Evolutionary conservation across 2,797 vertebrate species (phyloP).

Genomic region (Crossoptilon crossoptilon): DNA sequence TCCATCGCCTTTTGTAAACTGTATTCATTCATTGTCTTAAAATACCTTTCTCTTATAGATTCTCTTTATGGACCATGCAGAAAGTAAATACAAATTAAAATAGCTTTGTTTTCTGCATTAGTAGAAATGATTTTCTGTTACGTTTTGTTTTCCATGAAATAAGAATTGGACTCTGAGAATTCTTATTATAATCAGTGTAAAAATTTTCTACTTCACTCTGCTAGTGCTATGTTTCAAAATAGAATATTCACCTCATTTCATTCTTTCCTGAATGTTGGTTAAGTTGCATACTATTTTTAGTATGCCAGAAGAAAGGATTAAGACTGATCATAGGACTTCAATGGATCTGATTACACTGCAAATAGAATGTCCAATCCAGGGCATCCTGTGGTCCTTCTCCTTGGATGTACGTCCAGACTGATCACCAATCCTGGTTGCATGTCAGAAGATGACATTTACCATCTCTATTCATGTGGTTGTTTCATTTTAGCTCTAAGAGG

Average conservation of each 20-base stretch:
- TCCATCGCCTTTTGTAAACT: slow-evolving; percentile 19
- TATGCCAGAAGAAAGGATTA: rapidly evolving
- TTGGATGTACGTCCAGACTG: too few relatives aligned
- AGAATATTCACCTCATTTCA: background rate
- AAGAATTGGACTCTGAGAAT: background rate
- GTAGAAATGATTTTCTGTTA: slow-evolving; percentile 12
- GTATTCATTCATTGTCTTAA: background rate
- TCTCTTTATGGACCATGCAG: background rate
- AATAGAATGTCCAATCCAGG: background rate
- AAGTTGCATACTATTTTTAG: background rate
- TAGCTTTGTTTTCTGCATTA: background rate
- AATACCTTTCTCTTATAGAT: background rate
- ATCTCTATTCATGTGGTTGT: background rate
- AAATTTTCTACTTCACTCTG: background rate
- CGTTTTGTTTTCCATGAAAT: background rate
- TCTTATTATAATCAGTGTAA: background rate
- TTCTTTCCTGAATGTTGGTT: background rate
- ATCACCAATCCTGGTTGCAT: background rate
- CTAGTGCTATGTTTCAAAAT: background rate
- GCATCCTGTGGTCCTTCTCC: background rate
- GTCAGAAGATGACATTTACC: background rate
- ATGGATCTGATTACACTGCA: background rate
- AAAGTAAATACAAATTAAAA: background rate
- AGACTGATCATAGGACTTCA: background rate
- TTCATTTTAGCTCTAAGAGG: background rate